phyloP scores from a whole-genome alignment of 2,113 vertebrate genomes.

The Montifringilla adamsi region DNA sequence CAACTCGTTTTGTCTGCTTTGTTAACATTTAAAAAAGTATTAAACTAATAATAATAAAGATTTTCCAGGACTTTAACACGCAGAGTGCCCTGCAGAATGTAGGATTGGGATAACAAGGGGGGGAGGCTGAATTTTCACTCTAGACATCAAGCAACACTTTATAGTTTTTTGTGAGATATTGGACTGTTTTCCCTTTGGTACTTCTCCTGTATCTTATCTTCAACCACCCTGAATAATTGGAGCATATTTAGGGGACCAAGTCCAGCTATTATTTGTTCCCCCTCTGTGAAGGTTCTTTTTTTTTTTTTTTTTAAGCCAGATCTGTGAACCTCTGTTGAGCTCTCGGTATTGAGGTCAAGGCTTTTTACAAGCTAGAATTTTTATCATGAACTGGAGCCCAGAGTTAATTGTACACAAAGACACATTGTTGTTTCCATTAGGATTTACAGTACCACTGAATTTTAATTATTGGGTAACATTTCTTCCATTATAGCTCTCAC shows the following conservation, averaged over 20 bases:
- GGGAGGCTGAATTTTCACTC: conserved; percentile 38
- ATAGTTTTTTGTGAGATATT: background rate
- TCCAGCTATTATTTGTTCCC: conserved; percentile 46
- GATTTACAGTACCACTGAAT: conserved; percentile 69
- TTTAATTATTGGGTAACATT: conserved; percentile 71
- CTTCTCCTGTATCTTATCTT: conserved; percentile 36
- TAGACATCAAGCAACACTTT: conserved; percentile 15
- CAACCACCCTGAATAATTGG: conserved; percentile 52
- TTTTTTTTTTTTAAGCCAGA: conserved; percentile 10
- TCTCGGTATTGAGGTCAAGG: conserved; percentile 68
- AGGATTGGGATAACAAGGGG: conserved; percentile 29
- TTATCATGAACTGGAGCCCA: conserved; percentile 68
- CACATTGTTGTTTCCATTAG: conserved; percentile 69
- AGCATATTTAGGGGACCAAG: conserved; percentile 40
- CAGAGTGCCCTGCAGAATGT: conserved; percentile 22
- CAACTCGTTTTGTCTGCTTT: conserved; percentile 75
- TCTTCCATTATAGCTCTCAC: conserved; percentile 49
- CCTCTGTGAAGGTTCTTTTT: conserved; percentile 7
- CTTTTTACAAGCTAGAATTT: conserved; percentile 68
- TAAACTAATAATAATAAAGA: conserved; percentile 69
- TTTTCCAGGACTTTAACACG: conserved; percentile 44
- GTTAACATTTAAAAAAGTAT: conserved; percentile 70
- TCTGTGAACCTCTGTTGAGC: conserved; percentile 62
- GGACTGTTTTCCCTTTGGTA: background rate
- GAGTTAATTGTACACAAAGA: conserved; percentile 74